A percentile compares a stretch with the other conserved stretches of the same genome.
These are phyloP conservation scores for Lasioglossum marginatum DNA, from an alignment of 2,888 invertebrate species.

Conservation along the genomic window DNA sequence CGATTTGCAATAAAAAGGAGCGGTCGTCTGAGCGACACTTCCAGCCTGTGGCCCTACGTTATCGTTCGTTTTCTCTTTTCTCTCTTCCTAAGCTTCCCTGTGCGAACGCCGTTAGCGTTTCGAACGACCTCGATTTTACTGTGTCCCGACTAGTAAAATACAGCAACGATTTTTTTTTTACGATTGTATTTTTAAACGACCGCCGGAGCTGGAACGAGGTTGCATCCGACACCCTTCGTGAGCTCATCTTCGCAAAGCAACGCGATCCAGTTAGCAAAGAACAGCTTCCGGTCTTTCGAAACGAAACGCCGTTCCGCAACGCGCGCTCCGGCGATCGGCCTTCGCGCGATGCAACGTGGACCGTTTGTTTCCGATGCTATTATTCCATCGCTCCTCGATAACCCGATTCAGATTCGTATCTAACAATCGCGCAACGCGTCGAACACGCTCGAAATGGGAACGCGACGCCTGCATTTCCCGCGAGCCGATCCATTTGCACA, in stretches of 20 bases:
- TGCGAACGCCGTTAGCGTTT: neutral
- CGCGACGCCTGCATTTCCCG: slow-evolving; percentile 18
- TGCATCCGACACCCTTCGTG: slow-evolving; percentile 40
- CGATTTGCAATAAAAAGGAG: slow-evolving; percentile 55
- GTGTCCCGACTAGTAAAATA: too few relatives aligned
- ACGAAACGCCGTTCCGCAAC: slow-evolving; percentile 77
- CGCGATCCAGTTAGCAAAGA: slow-evolving; percentile 76
- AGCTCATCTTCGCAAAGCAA: slow-evolving; percentile 69
- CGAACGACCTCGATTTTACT: neutral
- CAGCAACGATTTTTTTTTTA: neutral
- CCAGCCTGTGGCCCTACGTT: neutral
- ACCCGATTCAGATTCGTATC: slow-evolving; percentile 49
- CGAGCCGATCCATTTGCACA: slow-evolving; percentile 12
- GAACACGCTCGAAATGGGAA: slow-evolving; percentile 33
- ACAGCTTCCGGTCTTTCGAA: slow-evolving; percentile 78
- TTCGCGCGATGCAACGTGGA: slow-evolving; percentile 66
- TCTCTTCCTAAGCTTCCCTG: too few relatives aligned
- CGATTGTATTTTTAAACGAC: neutral
- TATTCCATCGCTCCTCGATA: slow-evolving; percentile 59
- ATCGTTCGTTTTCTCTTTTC: neutral
- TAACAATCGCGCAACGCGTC: slow-evolving; percentile 47
- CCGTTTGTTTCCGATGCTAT: slow-evolving; percentile 66
- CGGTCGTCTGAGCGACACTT: neutral
- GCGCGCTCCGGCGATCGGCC: slow-evolving; percentile 66
- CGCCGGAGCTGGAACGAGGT: neutral